Conservation (phyloP, 2,113 vertebrate genomes). For the Bostrychus sinensis region DNA sequence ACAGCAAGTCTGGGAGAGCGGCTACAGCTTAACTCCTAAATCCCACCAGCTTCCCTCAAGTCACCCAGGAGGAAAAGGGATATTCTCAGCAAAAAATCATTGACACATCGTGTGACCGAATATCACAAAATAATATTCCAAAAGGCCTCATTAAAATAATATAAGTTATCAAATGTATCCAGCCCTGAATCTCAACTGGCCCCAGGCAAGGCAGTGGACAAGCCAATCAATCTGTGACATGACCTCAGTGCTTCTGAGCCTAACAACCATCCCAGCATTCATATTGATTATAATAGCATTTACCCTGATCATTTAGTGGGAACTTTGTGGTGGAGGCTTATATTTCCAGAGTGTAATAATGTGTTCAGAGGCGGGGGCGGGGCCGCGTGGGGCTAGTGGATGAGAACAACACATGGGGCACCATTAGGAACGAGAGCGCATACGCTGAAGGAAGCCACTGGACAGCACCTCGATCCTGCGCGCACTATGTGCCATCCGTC, state of each 20-base stretch:
- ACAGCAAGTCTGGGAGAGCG: background rate
- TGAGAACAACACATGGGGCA: slow-evolving; percentile 65
- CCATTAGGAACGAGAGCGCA: slow-evolving; percentile 48
- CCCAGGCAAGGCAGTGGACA: no score
- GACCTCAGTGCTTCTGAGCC: no score
- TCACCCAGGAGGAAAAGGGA: slow-evolving; percentile 4
- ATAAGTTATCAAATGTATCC: no score
- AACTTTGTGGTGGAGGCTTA: background rate
- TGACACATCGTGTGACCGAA: background rate
- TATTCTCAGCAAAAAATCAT: background rate
- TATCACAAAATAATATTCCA: no score
- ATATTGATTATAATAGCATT: background rate
- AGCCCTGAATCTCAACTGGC: no score
- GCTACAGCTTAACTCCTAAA: slow-evolving; percentile 1
- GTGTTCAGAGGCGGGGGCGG: slow-evolving; percentile 48
- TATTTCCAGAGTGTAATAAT: slow-evolving; percentile 13
- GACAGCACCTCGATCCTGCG: slow-evolving; percentile 43
- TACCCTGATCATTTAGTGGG: background rate
- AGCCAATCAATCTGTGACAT: no score
- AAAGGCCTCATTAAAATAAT: no score
- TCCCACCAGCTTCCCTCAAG: slow-evolving; percentile 1
- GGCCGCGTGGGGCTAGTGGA: slow-evolving; percentile 50
- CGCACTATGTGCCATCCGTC: slow-evolving; percentile 17
- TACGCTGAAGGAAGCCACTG: slow-evolving; percentile 43
- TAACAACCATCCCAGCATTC: no score